phyloP scores from a whole-genome alignment of 2,113 vertebrate genomes.

The Platichthys stellatus region DNA sequence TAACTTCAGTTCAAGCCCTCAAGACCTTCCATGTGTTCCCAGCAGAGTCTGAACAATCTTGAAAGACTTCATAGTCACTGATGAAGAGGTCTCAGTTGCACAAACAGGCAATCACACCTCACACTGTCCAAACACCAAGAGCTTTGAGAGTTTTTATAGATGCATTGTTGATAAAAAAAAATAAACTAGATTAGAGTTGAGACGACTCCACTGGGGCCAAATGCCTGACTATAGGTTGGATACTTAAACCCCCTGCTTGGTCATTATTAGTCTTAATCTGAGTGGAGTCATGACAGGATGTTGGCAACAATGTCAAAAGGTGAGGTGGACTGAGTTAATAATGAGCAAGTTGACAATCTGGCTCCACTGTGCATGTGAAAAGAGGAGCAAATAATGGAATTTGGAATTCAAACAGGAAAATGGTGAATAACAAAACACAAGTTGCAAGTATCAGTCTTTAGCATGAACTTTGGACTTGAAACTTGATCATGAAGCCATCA shows the following conservation, averaged over 20 bases:
- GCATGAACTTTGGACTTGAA: too few species aligned
- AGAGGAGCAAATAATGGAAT: not conserved
- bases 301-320: not conserved
- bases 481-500: not conserved
- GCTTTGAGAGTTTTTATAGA: too few species aligned
- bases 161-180: too few species aligned
- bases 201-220: not conserved
- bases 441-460: not conserved
- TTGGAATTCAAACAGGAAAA: not conserved
- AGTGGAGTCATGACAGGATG: conserved; percentile 23
- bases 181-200: too few species aligned
- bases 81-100: too few species aligned
- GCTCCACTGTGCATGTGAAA: not conserved
- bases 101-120: too few species aligned
- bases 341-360: not conserved
- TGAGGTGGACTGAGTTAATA: not conserved
- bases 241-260: conserved; percentile 31
- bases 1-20: not conserved
- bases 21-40: too few species aligned
- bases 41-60: too few species aligned
- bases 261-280: conserved; percentile 37
- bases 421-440: not conserved
- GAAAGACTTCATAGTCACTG: too few species aligned
- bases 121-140: too few species aligned
- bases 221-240: conserved; percentile 42